Evolutionary conservation across 2,797 vertebrate genomes (phyloP), one percentile per base, ranked within the genome.

Genomic region (Crossoptilon crossoptilon): DNA sequence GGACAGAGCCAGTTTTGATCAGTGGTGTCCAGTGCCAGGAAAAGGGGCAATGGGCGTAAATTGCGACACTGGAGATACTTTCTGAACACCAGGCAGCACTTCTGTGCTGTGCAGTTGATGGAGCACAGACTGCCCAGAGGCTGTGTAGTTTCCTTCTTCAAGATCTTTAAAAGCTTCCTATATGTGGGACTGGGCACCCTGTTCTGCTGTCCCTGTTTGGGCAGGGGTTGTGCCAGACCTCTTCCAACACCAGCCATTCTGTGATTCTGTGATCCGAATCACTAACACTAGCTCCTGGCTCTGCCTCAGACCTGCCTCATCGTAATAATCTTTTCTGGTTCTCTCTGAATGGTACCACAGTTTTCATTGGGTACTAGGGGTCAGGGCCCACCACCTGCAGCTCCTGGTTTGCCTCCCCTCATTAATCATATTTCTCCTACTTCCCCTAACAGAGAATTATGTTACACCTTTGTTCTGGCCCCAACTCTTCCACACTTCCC

Each of bases 231-330:
- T 26, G 26, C 60, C 37, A 27, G 24, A 17, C 39, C 16, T 17
- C 37, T 62, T 62, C 60, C 11, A 39, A 13, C 60, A 26, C 17
- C 24, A 62, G 37, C 8, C 60, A 39, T 39, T 62, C 60, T 27
- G 27, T 29, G 27, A 43, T 43, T 41, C 62, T 64, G 27, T 64
- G 39, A 43, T 21, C 39, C 4, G 16, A 39, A 29, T 46, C 31
- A 11, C 17, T 4, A 1, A 9, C 1, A 2, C 15, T 2, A 0
- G 19, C 27, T 75, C 24, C n/a, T 1, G 0, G 29, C 24, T 46
- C 24, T 2, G 1, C 24, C 24, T 33, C 1, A 1, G 12, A 44
- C 31, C 43, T 49, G 15, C 22, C 31, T 75, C 2, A 0, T 72
- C n/a, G 10, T 24, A 2, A 0, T 15, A 22, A 17, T 11, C 43